Evolutionary conservation across 2,888 invertebrate species (phyloP), one percentile per base, ranked within the genome.

Genomic region (Callyntrura guangdongensis): DNA sequence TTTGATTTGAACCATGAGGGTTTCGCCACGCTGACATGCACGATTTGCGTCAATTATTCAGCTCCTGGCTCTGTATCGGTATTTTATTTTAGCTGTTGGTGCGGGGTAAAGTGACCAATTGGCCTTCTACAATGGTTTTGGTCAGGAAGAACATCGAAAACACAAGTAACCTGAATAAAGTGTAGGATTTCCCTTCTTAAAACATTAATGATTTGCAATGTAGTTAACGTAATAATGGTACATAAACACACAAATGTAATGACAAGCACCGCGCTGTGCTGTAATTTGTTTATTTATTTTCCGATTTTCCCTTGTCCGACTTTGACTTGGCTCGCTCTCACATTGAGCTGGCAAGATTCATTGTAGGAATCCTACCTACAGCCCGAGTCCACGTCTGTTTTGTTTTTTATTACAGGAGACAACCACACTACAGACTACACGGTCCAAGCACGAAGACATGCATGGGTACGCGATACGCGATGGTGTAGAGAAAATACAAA

Each of bases 61-160:
- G 69, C 72, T 84, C 85, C 85, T 47, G 49, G 25, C 72, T 36
- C 6, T 36, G 36, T 36, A 36, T 36, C 36, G 6, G 22, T 25
- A 36, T 36, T 14, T 49, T 25, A 36, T 36, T 14, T 53, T n/a
- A 14, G 53, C 8, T 53, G 53, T n/a, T 72, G 59, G 14, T 56
- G 27, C 25, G 82, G 82, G 82, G 82, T 82, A 82, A 82, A 45
- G 17, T 82, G 82, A 45, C 82, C 82, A 82, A 45, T 8, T 82
- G 82, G 36, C 82, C 82, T 81, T 81, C 56, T 82, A 3, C n/a
- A 9, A 9, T 53, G 2, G 2, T 53, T n/a, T n/a, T 53, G n/a
- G 12, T 12, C 11, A 5, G 53, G 12, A 53, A 53, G n/a, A 11
- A 53, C 53, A 53, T 53, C 12, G 53, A 14, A 14, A 14, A 3